Evolutionary conservation across 2,113 vertebrate genomes (phyloP), one percentile per base, ranked within the genome.

Genomic region (Nycticebus coucang): DNA sequence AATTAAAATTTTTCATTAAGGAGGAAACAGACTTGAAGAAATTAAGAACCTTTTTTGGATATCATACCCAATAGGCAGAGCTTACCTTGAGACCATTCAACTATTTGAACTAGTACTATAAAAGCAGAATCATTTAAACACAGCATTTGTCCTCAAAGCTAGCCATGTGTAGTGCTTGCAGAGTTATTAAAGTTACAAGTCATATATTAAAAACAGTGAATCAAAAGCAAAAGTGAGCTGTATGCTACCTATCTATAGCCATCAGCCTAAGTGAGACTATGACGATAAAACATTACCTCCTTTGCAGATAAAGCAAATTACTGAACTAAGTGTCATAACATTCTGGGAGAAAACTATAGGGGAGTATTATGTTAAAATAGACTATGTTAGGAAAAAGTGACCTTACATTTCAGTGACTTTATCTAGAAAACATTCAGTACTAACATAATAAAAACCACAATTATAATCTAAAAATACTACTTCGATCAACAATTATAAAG

Each of bases 1-100:
- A 80, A 24, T 87, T 95, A 24, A 95, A 71, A 81, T 41, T 24
- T 88, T 95, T 79, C 55, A 78, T 94, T 84, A 22, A 88, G 14
- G 5, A 86, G 24, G 11, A 96, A 95, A 84, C 22, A 79, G 75
- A 85, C n/a, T 26, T 87, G 45, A 90, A 62, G 78, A 91, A 79
- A 86, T 59, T 41, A 85, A 84, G 84, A 18, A 83, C 88, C 72
- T 71, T 77, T 72, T 4, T 41, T 5, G 91, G n/a, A 87, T 55
- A 50, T 37, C 83, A 66, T 13, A 96, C 4, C 57, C 24, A 87
- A 80, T 17, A 93, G 28, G 17, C 19, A 84, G 30, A 66, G 33
- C 62, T 85, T 84, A 79, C 28, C 26, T 66, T 71, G 7, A 12
- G 41, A 33, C 72, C 75, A 81, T 53, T 77, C 21, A 93, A 89